Base-by-base conservation (phyloP, 1,140 invertebrate species). In the Colletes latitarsis region DNA sequence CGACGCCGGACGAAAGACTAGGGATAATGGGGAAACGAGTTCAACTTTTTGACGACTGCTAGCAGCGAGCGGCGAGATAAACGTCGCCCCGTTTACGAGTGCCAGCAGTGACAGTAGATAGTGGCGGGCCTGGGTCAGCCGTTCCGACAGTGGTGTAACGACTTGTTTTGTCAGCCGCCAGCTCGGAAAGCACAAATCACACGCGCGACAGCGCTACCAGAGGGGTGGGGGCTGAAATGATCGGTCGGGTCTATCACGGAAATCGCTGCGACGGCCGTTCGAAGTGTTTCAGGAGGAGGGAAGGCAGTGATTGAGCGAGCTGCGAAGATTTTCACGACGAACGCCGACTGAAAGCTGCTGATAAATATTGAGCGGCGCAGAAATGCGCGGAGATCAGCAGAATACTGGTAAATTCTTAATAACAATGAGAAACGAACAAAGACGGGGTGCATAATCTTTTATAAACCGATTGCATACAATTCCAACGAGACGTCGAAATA, bases 81-180 rank as follows among this genome's bases (percentile, higher is more conserved):
- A 86, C 84, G 83, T 79, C 60, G 75, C 49, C 9, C 75, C 70
- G 82, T 86, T 86, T 86, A 85, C 83, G 83, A 82, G 79, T 67
- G 43, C 46, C 58, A 68, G 12, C 82, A 57, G 66, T 62, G 57
- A 52, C 53, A 63, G 79, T 70, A 85, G 84, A 86, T 86, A 86
- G 80, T 52, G 67, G 46, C 74, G 39, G 55, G 70, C 74, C 63
- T 39, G 75, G 80, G 75, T 86, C 83, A 82, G 83, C 79, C 83
- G 70, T 62, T 74, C 79, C 30, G 78, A 60, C 55, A 68, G 49
- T 17, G 66, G 71, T 19, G 82, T 86, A 86, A 86, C 84, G 82
- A 84, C 84, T 86, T 84, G 84, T 85, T 85, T 82, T 86, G 84
- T 86, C 84, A 82, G 84, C 43, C 83, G 83, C 46, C 79, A 67